Conservation (phyloP, 2,797 vertebrate species). For the Psittacula derbiana region DNA sequence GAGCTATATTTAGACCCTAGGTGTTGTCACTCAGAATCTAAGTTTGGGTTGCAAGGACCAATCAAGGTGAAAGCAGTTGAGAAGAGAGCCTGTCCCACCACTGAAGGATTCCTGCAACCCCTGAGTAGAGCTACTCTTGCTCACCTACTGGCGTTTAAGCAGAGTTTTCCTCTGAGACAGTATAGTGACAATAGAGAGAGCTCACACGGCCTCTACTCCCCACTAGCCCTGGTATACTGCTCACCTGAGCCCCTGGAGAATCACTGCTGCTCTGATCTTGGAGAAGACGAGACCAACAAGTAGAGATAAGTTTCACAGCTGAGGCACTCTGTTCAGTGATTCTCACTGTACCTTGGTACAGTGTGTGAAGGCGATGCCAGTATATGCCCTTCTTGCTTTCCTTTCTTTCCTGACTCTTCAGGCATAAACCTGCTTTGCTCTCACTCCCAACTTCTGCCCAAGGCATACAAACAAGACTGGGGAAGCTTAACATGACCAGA, state of each 20-base stretch:
- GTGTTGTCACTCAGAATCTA: neutral
- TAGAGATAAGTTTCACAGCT: neutral
- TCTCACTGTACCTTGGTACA: neutral
- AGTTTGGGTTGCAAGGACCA: neutral
- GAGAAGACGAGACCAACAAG: neutral
- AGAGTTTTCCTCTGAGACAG: neutral
- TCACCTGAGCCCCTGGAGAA: neutral
- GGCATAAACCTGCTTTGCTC: neutral
- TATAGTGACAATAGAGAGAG: neutral
- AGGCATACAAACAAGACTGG: neutral
- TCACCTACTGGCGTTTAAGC: neutral
- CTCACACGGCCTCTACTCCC: neutral
- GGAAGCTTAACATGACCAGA: neutral
- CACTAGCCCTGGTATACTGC: neutral
- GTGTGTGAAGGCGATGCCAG: neutral
- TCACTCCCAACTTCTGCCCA: neutral
- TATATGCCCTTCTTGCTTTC: neutral
- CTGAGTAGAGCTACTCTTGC: neutral
- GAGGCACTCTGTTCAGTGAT: neutral
- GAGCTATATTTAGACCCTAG: neutral
- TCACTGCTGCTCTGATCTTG: neutral
- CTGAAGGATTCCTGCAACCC: neutral
- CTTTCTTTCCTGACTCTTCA: neutral
- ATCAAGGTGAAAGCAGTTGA: neutral
- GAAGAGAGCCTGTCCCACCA: neutral